Conservation (phyloP, 1,140 invertebrate species). For the Onthophagus taurus region DNA sequence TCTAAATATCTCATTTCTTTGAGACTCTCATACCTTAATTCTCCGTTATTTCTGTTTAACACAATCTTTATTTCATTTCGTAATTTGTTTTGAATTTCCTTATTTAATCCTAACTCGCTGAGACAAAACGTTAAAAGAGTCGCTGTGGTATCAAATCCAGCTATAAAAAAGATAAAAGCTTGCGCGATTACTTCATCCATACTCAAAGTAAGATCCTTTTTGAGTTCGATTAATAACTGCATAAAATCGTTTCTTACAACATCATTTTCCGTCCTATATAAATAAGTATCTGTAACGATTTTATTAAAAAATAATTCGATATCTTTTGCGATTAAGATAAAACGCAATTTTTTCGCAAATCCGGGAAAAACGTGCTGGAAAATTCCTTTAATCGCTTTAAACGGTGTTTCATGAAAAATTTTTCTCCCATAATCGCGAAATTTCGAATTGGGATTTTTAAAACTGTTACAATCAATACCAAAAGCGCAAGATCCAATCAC, state of each 20-base stretch:
- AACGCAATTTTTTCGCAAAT: background rate
- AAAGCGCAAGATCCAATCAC: constrained; percentile 39
- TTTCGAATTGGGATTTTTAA: constrained; percentile 35
- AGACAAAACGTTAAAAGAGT: constrained; percentile 37
- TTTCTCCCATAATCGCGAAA: constrained; percentile 25
- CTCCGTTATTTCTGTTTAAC: constrained; percentile 36
- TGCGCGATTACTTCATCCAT: constrained; percentile 14
- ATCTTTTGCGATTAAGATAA: constrained; percentile 11
- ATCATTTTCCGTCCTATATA: constrained; percentile 37
- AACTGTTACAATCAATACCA: constrained; percentile 35
- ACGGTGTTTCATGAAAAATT: constrained; percentile 5
- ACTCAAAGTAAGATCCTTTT: background rate
- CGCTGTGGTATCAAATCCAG: constrained; percentile 42
- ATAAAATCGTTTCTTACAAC: constrained; percentile 41
- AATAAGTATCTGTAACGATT: constrained; percentile 36
- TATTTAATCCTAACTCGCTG: constrained; percentile 39
- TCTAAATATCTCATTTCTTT: constrained; percentile 5
- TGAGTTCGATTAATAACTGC: constrained; percentile 36
- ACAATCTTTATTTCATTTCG: constrained; percentile 38
- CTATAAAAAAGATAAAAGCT: constrained; percentile 28
- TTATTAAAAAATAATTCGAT: constrained; percentile 38
- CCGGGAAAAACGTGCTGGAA: background rate
- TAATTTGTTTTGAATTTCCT: constrained; percentile 37
- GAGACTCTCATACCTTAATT: constrained; percentile 41
- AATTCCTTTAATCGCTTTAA: constrained; percentile 6